Evolutionary conservation across 2,888 invertebrate species (phyloP).

Genomic region (Nysson spinosus): DNA sequence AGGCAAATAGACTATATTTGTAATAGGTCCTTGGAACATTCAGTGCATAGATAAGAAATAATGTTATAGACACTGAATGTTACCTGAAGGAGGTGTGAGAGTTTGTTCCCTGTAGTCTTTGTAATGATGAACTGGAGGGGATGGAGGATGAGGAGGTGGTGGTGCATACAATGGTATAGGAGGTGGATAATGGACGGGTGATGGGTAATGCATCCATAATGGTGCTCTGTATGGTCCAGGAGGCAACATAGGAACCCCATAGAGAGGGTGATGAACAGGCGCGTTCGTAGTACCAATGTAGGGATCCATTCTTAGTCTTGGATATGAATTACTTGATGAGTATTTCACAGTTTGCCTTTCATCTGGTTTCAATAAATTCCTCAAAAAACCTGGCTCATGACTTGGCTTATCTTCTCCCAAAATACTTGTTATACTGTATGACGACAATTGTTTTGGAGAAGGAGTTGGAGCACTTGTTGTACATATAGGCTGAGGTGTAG

Average conservation of each 20-base stretch:
- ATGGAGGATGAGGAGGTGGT: slow-evolving; percentile 74
- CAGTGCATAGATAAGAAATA: neutral
- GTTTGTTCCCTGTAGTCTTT: slow-evolving; percentile 77
- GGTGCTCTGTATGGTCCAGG: slow-evolving; percentile 78
- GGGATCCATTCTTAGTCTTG: slow-evolving; percentile 71
- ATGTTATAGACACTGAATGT: neutral
- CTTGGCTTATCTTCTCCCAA: slow-evolving; percentile 83
- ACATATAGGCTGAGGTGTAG: slow-evolving; percentile 70
- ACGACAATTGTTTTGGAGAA: slow-evolving; percentile 80
- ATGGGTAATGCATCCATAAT: slow-evolving; percentile 79
- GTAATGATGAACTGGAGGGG: slow-evolving; percentile 74
- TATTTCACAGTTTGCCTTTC: slow-evolving; percentile 73
- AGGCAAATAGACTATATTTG: slow-evolving; percentile 42
- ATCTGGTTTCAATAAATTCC: slow-evolving; percentile 74
- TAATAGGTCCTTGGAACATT: neutral
- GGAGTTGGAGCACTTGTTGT: slow-evolving; percentile 63
- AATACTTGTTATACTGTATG: slow-evolving; percentile 91
- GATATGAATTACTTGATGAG: slow-evolving; percentile 72
- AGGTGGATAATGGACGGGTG: slow-evolving; percentile 77
- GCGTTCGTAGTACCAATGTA: slow-evolving; percentile 68
- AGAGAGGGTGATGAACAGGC: slow-evolving; percentile 73
- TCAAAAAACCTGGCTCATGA: slow-evolving; percentile 74
- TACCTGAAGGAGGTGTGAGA: slow-evolving; percentile 76
- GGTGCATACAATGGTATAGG: slow-evolving; percentile 74
- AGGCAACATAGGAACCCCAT: slow-evolving; percentile 75